Base-by-base conservation (phyloP, 2,113 vertebrate genomes). In the Ornithorhynchus anatinus region DNA sequence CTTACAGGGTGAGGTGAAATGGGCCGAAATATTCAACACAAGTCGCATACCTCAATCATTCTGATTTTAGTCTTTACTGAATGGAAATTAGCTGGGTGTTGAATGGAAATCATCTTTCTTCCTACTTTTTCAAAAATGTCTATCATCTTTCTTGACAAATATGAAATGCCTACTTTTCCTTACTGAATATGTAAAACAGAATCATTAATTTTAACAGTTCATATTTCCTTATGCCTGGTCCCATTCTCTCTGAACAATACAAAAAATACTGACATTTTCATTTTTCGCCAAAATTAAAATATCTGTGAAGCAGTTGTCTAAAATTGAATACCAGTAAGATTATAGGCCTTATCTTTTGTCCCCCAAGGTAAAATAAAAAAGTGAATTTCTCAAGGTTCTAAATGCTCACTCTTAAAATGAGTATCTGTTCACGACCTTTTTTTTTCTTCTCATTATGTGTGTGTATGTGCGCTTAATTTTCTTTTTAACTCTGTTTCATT, bases 161-260 rank as follows among this genome's bases (percentile, higher is more conserved):
- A 50, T 50, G 22, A 50, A 75, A 77, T 62, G 22, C 35, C 9
- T 11, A n/a, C 51, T 38, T 72, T 75, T 75, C 57, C n/a, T n/a
- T n/a, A n/a, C n/a, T n/a, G n/a, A n/a, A n/a, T 84, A 54, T 79
- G 29, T 77, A 79, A 59, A 48, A 59, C 69, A 40, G 64, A 36
- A 77, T 79, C 77, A 69, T 84, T 84, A 81, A 79, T 47, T 77
- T 56, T 79, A 77, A 84, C 79, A 79, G 84, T 81, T 82, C 72
- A 52, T 79, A 77, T 25, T 2, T 2, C 71, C 42, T 70, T 78
- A 69, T 79, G 58, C 32, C 33, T 32, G 10, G 32, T 66, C 66
- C 19, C 32, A 45, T 10, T 69, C 82, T 81, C 54, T 62, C 20
- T 70, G 64, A 23, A 16, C 27, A 37, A 3, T 40, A n/a, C 54